phyloP scores from a whole-genome alignment of 2,888 invertebrate genomes.

The Drosophila cognata region DNA sequence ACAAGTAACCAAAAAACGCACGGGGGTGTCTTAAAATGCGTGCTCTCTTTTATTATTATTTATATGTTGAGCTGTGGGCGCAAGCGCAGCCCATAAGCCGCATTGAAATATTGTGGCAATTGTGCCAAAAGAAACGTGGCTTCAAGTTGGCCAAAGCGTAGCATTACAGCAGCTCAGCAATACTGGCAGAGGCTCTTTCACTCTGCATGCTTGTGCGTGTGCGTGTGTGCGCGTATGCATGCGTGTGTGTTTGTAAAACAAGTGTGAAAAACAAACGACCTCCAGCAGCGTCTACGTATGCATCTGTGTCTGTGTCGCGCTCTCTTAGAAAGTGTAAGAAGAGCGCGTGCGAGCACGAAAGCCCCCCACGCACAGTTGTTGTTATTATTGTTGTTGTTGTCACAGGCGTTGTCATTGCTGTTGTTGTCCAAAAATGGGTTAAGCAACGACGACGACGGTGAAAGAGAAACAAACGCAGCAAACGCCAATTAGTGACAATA shows the following conservation, averaged over 20 bases:
- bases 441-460: conserved; percentile 43
- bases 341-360: conserved; percentile 44
- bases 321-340: conserved; percentile 67
- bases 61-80: conserved; percentile 47
- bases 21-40: conserved; percentile 30
- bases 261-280: conserved; percentile 80
- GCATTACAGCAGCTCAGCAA: conserved; percentile 54
- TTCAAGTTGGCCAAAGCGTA: conserved; percentile 63
- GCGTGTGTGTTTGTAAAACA: conserved; percentile 58
- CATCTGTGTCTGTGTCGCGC: conserved; percentile 51
- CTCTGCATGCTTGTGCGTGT: conserved; percentile 24
- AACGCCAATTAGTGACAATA: conserved; percentile 77
- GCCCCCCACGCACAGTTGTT: conserved; percentile 71
- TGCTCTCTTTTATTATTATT: conserved; percentile 3
- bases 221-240: not conserved
- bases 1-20: conserved; percentile 55
- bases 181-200: conserved; percentile 37
- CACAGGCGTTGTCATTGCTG: conserved; percentile 11
- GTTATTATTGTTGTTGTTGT: conserved; percentile 4
- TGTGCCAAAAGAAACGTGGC: conserved; percentile 65
- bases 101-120: conserved; percentile 60
- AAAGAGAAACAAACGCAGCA: conserved; percentile 57
- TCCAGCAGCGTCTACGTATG: conserved; percentile 66
- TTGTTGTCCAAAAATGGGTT: conserved; percentile 63
- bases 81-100: conserved; percentile 58